A percentile compares a stretch with the other conserved stretches of the same genome.
Evolutionary conservation across 2,113 vertebrate genomes (phyloP).

Genomic region (Barbus barbus): DNA sequence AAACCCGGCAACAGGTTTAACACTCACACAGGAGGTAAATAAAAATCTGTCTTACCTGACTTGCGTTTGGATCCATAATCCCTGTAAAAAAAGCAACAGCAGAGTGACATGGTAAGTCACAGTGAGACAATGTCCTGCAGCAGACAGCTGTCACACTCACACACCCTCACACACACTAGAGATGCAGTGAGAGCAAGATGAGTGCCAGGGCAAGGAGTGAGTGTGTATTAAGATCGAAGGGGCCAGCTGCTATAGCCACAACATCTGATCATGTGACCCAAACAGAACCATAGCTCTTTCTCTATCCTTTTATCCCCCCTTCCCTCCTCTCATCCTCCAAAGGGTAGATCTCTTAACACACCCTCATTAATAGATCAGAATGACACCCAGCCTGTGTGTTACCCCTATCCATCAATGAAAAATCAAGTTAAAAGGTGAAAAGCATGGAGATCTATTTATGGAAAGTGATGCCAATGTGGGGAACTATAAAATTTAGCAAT

Average conservation of each 20-base stretch:
- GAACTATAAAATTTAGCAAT: not conserved
- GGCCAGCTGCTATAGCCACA: constrained; percentile 72
- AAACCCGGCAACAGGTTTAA: constrained; percentile 43
- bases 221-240: constrained; percentile 59
- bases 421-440: constrained; percentile 27
- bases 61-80: constrained; percentile 97
- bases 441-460: constrained; percentile 59
- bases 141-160: constrained; percentile 32
- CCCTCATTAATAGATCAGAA: constrained; percentile 62
- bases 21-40: not conserved
- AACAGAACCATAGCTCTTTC: constrained; percentile 64
- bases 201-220: constrained; percentile 32
- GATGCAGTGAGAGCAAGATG: constrained; percentile 45
- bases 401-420: not conserved
- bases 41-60: constrained; percentile 84
- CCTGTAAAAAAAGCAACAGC: constrained; percentile 97
- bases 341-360: constrained; percentile 62
- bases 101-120: constrained; percentile 88
- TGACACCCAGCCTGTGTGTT: constrained; percentile 57
- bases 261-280: constrained; percentile 83
- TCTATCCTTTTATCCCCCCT: constrained; percentile 39
- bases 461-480: constrained; percentile 30
- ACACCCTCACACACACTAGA: constrained; percentile 55
- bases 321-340: constrained; percentile 34
- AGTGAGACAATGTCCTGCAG: constrained; percentile 24